phyloP scores from a whole-genome alignment of 1,140 invertebrate species.

The Bombus pascuorum region DNA sequence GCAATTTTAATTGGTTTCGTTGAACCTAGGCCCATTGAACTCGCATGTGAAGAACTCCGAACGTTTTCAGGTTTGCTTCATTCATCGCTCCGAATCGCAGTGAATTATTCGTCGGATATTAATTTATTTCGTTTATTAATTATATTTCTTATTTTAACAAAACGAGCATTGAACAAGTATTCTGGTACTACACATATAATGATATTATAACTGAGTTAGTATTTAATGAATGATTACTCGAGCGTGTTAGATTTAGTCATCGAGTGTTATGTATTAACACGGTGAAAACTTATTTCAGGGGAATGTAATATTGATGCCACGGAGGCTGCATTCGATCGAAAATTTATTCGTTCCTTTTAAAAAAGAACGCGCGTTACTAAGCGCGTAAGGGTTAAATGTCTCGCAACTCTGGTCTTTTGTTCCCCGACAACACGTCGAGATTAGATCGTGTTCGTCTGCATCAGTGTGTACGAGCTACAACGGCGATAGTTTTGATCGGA shows the following conservation, averaged over 20 bases:
- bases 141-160: too few species aligned
- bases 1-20: constrained; percentile 39
- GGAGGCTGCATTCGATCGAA: background rate
- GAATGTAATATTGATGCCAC: background rate
- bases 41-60: constrained; percentile 16
- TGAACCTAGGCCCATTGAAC: background rate
- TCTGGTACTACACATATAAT: too few species aligned
- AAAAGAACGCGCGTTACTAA: background rate
- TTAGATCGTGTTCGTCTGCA: constrained; percentile 23
- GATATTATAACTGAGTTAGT: background rate
- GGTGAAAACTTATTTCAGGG: background rate
- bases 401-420: background rate
- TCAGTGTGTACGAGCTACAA: background rate
- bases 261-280: background rate
- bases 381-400: background rate
- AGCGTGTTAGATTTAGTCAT: background rate
- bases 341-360: background rate
- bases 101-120: background rate
- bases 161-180: too few species aligned
- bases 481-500: constrained; percentile 39
- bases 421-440: background rate
- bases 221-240: background rate
- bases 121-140: background rate
- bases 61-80: background rate
- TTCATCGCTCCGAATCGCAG: background rate